Percentiles rank a stretch among this genome's conserved stretches.
Conservation (phyloP, 2,888 invertebrate genomes). For the Drosophila peninsularis region DNA sequence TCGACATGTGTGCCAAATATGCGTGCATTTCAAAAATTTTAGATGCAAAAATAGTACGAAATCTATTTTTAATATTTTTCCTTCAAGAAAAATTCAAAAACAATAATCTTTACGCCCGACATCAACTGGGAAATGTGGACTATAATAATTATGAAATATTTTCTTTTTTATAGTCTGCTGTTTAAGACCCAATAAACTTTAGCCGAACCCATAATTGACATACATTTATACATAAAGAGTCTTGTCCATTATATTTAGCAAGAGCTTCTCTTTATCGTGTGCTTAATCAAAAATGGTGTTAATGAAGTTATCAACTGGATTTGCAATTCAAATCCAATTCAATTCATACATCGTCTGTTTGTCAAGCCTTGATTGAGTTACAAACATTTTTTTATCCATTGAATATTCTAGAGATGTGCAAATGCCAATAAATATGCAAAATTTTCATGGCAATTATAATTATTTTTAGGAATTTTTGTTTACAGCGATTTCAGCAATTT, state of each 20-base stretch:
- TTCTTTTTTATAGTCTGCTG: neutral
- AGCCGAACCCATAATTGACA: no score
- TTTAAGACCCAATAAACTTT: neutral
- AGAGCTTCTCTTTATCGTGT: neutral
- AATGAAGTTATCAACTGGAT: neutral
- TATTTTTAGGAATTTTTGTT: constrained; percentile 1
- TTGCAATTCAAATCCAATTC: neutral
- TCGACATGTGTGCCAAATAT: neutral
- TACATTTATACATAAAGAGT: neutral
- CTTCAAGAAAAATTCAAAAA: neutral
- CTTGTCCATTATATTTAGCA: no score
- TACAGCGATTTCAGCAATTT: neutral
- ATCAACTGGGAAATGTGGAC: neutral
- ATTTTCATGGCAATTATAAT: constrained; percentile 1
- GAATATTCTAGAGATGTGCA: constrained; percentile 5
- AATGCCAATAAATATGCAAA: constrained; percentile 12
- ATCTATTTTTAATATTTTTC: neutral
- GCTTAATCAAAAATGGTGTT: neutral
- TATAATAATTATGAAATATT: neutral
- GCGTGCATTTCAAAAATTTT: neutral
- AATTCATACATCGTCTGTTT: neutral
- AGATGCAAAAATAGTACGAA: neutral
- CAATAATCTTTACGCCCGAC: neutral
- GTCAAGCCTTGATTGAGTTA: constrained; percentile 1
- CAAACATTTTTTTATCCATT: neutral